These are phyloP conservation scores for Rhinichthys osculus DNA, from an alignment of 2,797 vertebrate species.

Conservation along the genomic window DNA sequence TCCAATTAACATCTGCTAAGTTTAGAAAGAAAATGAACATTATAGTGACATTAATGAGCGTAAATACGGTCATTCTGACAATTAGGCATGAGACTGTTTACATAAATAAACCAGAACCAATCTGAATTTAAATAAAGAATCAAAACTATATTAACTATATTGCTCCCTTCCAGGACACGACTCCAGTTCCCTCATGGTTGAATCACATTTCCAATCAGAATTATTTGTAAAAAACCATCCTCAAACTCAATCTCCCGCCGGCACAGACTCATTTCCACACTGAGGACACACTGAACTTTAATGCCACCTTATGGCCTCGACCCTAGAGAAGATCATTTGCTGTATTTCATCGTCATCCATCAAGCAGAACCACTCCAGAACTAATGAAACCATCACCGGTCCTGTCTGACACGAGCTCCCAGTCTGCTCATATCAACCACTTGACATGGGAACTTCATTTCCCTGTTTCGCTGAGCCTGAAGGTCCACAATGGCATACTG, in stretches of 20 bases:
- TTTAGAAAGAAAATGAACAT: not conserved
- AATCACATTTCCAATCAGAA: not conserved
- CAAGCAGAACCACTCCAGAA: conserved; percentile 12
- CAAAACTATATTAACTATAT: not conserved
- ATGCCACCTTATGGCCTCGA: not conserved
- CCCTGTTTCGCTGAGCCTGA: not conserved
- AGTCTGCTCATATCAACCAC: not conserved
- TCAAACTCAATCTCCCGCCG: not conserved
- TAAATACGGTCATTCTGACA: not conserved
- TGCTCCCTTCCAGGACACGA: not conserved
- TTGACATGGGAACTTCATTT: not conserved
- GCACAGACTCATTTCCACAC: not conserved
- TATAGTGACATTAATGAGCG: not conserved
- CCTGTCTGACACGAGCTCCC: not conserved
- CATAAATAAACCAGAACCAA: not conserved
- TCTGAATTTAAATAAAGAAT: not conserved
- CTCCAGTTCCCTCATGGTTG: not conserved
- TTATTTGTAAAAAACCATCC: not conserved
- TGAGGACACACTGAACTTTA: not conserved
- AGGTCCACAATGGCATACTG: not conserved
- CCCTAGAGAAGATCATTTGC: not conserved
- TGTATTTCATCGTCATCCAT: not conserved
- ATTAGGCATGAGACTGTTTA: not conserved
- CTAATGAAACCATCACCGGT: not conserved
- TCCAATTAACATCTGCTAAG: not conserved